Conservation (phyloP, 2,888 invertebrate genomes). For the Phaedon cochleariae region DNA sequence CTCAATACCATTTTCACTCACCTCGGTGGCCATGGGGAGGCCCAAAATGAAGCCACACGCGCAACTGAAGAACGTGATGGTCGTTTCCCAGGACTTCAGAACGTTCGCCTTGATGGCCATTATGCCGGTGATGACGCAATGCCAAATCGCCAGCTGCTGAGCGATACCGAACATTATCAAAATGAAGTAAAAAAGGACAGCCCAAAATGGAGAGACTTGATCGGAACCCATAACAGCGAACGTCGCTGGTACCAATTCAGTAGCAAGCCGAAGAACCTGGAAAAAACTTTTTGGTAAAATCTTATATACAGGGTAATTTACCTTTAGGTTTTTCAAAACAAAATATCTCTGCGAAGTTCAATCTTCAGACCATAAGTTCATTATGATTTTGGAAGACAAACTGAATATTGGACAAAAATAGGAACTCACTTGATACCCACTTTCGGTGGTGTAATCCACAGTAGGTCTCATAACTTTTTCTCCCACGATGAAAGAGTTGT, state of each 20-base stretch:
- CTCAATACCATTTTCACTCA: slow-evolving; percentile 58
- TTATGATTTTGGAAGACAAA: too few species aligned
- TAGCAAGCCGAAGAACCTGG: slow-evolving; percentile 78
- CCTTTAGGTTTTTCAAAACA: too few species aligned
- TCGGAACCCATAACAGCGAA: slow-evolving; percentile 79
- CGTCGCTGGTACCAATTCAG: slow-evolving; percentile 90
- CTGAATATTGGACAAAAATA: not conserved
- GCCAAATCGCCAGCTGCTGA: slow-evolving; percentile 91
- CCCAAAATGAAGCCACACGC: slow-evolving; percentile 83
- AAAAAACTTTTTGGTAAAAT: slow-evolving; percentile 37
- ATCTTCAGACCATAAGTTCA: not conserved
- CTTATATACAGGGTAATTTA: too few species aligned
- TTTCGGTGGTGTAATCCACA: slow-evolving; percentile 67
- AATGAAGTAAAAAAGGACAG: slow-evolving; percentile 84
- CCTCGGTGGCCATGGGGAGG: slow-evolving; percentile 88
- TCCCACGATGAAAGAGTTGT: slow-evolving; percentile 77
- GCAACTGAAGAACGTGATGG: slow-evolving; percentile 84
- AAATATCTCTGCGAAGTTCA: too few species aligned
- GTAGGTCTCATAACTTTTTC: slow-evolving; percentile 71
- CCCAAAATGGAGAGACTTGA: slow-evolving; percentile 87
- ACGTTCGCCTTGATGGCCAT: slow-evolving; percentile 79
- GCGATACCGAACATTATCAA: slow-evolving; percentile 87
- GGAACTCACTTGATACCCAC: slow-evolving; percentile 75
- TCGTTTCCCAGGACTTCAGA: slow-evolving; percentile 81
- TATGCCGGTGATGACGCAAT: slow-evolving; percentile 86